These are phyloP conservation scores for Zosterops lateralis DNA, from an alignment of 2,113 vertebrate species.

Conservation along the genomic window DNA sequence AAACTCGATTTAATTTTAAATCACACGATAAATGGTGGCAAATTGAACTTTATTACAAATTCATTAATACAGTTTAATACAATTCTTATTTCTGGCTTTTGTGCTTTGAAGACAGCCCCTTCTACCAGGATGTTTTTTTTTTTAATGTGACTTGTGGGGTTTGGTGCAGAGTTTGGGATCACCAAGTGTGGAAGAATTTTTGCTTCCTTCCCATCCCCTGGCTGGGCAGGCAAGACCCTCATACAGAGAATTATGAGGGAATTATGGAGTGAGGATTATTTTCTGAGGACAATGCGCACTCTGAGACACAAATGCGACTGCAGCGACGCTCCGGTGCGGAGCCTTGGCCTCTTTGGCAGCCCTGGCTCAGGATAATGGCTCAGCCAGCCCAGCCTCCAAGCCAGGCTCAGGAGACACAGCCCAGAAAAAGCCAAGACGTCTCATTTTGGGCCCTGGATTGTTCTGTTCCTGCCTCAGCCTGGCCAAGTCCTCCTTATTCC, in stretches of 20 bases:
- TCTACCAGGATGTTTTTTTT: conserved; percentile 45
- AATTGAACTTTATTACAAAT: conserved; percentile 74
- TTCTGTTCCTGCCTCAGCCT: not conserved
- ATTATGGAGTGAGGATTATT: not conserved
- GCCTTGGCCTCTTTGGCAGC: not conserved
- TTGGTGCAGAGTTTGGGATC: rapidly evolving
- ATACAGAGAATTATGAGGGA: not conserved
- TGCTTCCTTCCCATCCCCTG: not conserved
- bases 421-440: not conserved
- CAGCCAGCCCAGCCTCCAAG: not conserved
- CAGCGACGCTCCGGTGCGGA: not conserved
- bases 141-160: conserved; percentile 17
- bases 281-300: not conserved
- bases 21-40: conserved; percentile 69
- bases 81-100: conserved; percentile 70
- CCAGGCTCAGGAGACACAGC: not conserved
- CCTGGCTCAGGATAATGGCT: not conserved
- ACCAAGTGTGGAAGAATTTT: rapidly evolving
- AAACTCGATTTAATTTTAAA: conserved; percentile 61
- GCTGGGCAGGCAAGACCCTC: not conserved
- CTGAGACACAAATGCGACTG: not conserved
- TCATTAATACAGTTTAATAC: conserved; percentile 66
- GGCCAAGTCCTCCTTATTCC: not conserved
- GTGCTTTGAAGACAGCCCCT: conserved; percentile 65
- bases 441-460: not conserved